Conservation (phyloP, 2,888 invertebrate species). For the Tetranychus piercei region DNA sequence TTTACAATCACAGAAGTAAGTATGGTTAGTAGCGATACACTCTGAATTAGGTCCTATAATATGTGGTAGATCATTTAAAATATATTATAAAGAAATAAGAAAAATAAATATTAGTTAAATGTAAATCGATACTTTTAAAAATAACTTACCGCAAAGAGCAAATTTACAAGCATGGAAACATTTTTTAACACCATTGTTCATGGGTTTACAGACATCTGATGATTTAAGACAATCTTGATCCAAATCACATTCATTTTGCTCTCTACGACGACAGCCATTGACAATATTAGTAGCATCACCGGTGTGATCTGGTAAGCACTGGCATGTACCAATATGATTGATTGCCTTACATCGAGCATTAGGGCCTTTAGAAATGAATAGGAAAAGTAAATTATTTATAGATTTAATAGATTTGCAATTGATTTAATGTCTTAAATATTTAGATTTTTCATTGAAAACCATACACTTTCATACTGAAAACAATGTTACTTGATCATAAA, state of each 20-base stretch:
- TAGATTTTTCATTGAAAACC: constrained; percentile 25
- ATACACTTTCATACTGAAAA: too few relatives aligned
- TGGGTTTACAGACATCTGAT: constrained; percentile 28
- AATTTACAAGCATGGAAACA: constrained; percentile 26
- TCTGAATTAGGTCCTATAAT: constrained; percentile 27
- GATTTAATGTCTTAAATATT: constrained; percentile 8
- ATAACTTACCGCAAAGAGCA: constrained; percentile 25
- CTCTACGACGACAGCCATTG: constrained; percentile 25
- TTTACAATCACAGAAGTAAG: constrained; percentile 29
- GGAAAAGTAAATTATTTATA: constrained; percentile 44
- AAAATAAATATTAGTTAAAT: too few relatives aligned
- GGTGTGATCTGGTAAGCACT: constrained; percentile 52
- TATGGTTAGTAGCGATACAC: constrained; percentile 29
- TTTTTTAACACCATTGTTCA: constrained; percentile 28
- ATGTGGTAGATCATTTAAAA: constrained; percentile 28
- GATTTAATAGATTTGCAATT: constrained; percentile 35
- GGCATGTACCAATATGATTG: constrained; percentile 52
- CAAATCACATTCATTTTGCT: constrained; percentile 27
- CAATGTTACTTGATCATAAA: neutral
- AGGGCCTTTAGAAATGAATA: constrained; percentile 39
- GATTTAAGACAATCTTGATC: constrained; percentile 28
- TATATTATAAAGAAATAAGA: neutral
- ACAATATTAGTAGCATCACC: constrained; percentile 36
- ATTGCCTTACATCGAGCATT: constrained; percentile 58
- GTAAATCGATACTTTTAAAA: constrained; percentile 28